A percentile compares a stretch with the other conserved stretches of the same genome.
These are phyloP conservation scores for Todus mexicanus DNA, from an alignment of 2,797 vertebrate species.

Conservation along the genomic window DNA sequence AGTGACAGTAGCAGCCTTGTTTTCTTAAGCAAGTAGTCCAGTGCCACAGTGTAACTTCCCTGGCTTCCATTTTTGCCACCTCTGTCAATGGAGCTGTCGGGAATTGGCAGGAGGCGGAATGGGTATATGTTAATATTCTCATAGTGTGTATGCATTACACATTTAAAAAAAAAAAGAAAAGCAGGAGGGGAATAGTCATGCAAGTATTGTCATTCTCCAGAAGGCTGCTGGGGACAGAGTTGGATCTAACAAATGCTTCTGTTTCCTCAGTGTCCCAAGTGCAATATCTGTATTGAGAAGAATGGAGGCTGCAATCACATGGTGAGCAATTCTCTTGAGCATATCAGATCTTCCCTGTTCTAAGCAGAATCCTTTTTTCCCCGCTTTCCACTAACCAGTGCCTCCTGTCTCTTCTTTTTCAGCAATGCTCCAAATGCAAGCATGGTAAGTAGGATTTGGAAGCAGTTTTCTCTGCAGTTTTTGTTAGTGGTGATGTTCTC, in stretches of 20 bases:
- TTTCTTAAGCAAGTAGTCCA: neutral
- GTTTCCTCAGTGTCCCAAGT: conserved; percentile 94
- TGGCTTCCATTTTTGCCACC: neutral
- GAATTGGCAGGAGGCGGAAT: neutral
- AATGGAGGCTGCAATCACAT: conserved; percentile 99
- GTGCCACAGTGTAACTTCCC: neutral
- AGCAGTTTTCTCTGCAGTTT: neutral
- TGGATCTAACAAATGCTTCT: conserved; percentile 52
- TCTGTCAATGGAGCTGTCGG: conserved; percentile 29
- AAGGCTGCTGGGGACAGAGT: neutral
- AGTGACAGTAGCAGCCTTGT: neutral
- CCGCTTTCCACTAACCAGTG: conserved; percentile 29
- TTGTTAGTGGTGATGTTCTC: neutral
- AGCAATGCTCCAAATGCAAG: conserved; percentile 99
- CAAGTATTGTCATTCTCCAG: neutral
- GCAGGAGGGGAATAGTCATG: neutral
- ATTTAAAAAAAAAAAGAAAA: neutral
- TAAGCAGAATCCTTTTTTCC: neutral
- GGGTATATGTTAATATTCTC: neutral
- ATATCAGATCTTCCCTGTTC: neutral
- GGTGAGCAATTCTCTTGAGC: conserved; percentile 82
- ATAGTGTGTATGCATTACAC: fast-evolving
- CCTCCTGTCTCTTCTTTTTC: conserved; percentile 71
- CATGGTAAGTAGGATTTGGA: conserved; percentile 84
- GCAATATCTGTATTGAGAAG: conserved; percentile 99